Evolutionary conservation across 2,888 invertebrate species (phyloP).

Genomic region (Acanthoscelides obtectus): DNA sequence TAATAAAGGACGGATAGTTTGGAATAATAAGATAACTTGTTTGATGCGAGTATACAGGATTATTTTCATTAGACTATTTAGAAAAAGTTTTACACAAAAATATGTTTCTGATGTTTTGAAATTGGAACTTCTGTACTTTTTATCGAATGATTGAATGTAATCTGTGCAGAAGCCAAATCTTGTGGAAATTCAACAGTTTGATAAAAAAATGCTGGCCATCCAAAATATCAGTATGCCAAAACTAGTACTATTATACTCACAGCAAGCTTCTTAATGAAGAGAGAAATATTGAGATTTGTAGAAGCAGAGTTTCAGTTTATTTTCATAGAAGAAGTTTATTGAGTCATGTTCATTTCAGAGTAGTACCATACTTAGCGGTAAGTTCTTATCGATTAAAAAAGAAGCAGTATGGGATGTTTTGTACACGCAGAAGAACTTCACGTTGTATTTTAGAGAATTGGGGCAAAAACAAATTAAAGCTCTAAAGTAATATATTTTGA

Average conservation of each 20-base stretch:
- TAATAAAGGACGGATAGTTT: slow-evolving; percentile 18
- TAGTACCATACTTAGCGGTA: background rate
- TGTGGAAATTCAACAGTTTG: no score
- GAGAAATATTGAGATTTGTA: background rate
- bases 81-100: no score
- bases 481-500: no score
- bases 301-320: background rate
- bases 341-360: background rate
- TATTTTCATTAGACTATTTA: no score
- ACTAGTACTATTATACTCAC: background rate
- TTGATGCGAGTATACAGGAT: no score
- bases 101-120: no score
- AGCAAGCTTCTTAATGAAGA: background rate
- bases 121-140: no score
- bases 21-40: background rate
- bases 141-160: no score
- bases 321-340: slow-evolving; percentile 5
- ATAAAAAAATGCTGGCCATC: no score
- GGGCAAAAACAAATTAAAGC: no score
- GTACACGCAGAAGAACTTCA: background rate
- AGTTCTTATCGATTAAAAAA: background rate
- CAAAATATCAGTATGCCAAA: no score
- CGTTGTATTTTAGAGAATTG: background rate
- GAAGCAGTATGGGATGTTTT: background rate
- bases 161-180: no score